A percentile compares a stretch with the other conserved stretches of the same genome.
Conservation (phyloP, 2,113 vertebrate genomes). For the Vombatus ursinus region DNA sequence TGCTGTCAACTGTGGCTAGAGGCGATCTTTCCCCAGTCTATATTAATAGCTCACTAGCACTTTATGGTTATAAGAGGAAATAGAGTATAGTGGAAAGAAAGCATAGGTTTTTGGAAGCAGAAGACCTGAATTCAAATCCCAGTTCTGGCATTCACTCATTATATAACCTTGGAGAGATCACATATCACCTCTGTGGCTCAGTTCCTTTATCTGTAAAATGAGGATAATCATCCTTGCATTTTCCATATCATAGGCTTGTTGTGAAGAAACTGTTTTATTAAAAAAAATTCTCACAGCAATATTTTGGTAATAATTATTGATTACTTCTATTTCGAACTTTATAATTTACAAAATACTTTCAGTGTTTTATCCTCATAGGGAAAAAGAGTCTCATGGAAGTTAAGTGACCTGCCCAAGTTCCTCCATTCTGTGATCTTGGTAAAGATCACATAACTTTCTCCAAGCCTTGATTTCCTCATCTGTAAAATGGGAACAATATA, state of each 20-base stretch:
- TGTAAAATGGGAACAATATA: neutral
- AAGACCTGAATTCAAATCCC: neutral
- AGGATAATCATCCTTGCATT: neutral
- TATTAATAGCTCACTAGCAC: neutral
- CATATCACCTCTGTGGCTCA: neutral
- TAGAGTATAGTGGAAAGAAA: neutral
- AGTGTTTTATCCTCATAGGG: too few relatives aligned
- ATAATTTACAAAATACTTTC: too few relatives aligned
- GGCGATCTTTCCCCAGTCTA: neutral
- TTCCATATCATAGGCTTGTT: neutral
- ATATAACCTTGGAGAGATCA: neutral
- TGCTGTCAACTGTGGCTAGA: neutral
- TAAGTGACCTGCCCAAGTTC: neutral
- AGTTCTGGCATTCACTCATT: neutral
- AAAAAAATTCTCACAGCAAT: neutral
- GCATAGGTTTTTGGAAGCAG: neutral
- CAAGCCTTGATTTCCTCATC: neutral
- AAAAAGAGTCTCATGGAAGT: neutral
- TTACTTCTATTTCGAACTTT: neutral
- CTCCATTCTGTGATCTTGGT: neutral
- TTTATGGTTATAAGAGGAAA: neutral
- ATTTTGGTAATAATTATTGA: neutral
- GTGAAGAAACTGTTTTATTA: neutral
- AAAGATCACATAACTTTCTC: neutral
- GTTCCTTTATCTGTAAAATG: neutral